Evolutionary conservation across 1,140 invertebrate species (phyloP), one percentile per base, ranked within the genome.

Genomic region (Apis dorsata): DNA sequence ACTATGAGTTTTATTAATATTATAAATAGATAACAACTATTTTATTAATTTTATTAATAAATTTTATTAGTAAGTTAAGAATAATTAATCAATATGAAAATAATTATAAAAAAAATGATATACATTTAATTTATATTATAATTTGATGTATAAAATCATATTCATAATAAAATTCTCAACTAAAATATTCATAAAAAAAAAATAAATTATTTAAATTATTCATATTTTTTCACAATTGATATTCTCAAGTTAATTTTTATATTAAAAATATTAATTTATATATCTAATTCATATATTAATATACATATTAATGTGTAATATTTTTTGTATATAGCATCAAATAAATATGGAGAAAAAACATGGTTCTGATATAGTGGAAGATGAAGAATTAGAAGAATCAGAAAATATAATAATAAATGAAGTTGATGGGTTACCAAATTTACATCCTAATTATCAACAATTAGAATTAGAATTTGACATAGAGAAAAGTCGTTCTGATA

Each of bases 361-460:
- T 74, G 80, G 84, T 59, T 90, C 79, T 49, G 72, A 79, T 79
- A 80, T 91, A 75, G 86, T 86, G 70, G 94, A 93, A 60, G 93
- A 94, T n/a, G 94, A 95, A 28, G 91, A 94, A 24, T 80, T 90
- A 8, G 94, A 92, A 72, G 91, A 92, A 79, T 94, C 96, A 85
- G 95, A 96, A 88, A 95, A 97, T 91, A 96, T 97, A 86, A 97
- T 96, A 84, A 97, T 98, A 79, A 98, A 98, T 90, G 96, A 96
- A 88, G 95, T 97, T 88, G 97, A 98, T 94, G 97, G 97, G 55
- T 95, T 98, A 89, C 97, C 97, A 78, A 97, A 96, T 92, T 94
- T 97, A 82, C 97, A 97, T 93, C 97, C 97, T 3, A 97, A 97
- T 91, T 95, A 93, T 74, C 89, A 92, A 80, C 92, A 95, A 84